Base-by-base conservation (phyloP, 1,140 invertebrate genomes). In the Amphibalanus amphitrite region DNA sequence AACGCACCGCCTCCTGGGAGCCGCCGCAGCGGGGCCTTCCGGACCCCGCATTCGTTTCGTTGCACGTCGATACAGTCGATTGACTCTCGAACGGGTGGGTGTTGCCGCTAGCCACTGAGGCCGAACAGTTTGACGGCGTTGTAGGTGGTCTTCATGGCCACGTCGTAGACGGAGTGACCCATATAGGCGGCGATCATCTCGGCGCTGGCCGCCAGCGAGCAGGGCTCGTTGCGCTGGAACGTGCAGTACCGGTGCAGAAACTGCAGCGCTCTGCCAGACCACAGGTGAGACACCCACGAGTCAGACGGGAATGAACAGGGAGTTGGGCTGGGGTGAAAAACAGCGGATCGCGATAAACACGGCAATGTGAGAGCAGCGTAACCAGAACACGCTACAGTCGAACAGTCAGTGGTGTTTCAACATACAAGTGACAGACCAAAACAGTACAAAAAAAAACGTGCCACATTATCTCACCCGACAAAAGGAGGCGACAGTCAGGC, bases 191-290 rank as follows among this genome's bases (percentile, higher is more conserved):
- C 92, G 73, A 97, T 88, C 85, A 97, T 89, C 82, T 97, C 94
- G 26, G 95, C 90, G 70, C 93, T 91, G 38, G 91, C 91, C 25
- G 93, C 92, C 71, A 97, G 82, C 26, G 92, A 92, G 82, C 93
- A 96, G 0, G 94, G 94, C 81, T 97, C 94, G 79, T 97, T 97
- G 74, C 94, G 85, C 83, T 97, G 93, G 82, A 97, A 97, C 71
- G 92, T 94, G 80, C 91, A 95, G 82, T 94, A 95, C 74, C 88
- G 83, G 74, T 83, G 85, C 74, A 87, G 79, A 79, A 85, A 89
- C 71, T 81, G 85, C 76, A 84, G 79, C n/a, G 85, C 79, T 83
- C 80, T 80, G 73, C 20, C 75, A 73, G n/a, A 77, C n/a, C n/a
- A 75, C 73, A 74, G 73, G 71, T 74, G 69, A 72, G 72, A 33